Evolutionary conservation across 2,888 invertebrate genomes (phyloP).

Genomic region (Caenorhabditis sulstoni): DNA sequence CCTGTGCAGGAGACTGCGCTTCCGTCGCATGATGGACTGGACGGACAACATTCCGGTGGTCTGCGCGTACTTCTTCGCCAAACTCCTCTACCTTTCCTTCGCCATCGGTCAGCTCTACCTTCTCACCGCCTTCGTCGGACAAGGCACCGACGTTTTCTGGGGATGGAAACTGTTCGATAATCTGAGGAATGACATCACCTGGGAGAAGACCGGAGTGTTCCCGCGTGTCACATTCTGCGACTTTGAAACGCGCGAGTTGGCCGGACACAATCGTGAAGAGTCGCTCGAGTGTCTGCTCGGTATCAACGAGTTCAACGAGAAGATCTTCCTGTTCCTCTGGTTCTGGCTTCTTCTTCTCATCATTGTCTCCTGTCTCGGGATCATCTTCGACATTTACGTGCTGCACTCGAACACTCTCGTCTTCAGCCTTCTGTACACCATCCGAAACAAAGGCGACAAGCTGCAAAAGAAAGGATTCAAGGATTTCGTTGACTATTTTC

Average conservation of each 20-base stretch:
- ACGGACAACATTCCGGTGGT: constrained; percentile 6
- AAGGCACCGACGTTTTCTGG: constrained; percentile 68
- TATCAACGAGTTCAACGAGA: constrained; percentile 72
- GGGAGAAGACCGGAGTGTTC: constrained; percentile 67
- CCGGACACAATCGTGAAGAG: constrained; percentile 26
- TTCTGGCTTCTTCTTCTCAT: constrained; percentile 82
- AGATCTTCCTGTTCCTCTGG: constrained; percentile 68
- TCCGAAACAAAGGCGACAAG: too few relatives aligned
- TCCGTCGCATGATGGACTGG: neutral
- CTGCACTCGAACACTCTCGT: constrained; percentile 12
- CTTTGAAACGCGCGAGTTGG: constrained; percentile 29
- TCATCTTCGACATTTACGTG: constrained; percentile 81
- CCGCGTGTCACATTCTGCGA: constrained; percentile 52
- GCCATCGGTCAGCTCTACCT: constrained; percentile 75
- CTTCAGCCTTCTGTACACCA: constrained; percentile 22
- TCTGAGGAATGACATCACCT: constrained; percentile 25
- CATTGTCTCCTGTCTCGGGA: constrained; percentile 81
- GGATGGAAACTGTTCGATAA: constrained; percentile 66
- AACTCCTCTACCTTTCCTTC: constrained; percentile 69
- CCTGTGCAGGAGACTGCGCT: neutral
- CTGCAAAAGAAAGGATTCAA: constrained; percentile 4
- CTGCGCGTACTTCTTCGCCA: constrained; percentile 11
- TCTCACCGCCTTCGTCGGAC: constrained; percentile 77
- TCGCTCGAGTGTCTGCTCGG: constrained; percentile 50
- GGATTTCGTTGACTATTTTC: constrained; percentile 19